phyloP scores from a whole-genome alignment of 2,113 vertebrate species.

The Diglossa brunneiventris region DNA sequence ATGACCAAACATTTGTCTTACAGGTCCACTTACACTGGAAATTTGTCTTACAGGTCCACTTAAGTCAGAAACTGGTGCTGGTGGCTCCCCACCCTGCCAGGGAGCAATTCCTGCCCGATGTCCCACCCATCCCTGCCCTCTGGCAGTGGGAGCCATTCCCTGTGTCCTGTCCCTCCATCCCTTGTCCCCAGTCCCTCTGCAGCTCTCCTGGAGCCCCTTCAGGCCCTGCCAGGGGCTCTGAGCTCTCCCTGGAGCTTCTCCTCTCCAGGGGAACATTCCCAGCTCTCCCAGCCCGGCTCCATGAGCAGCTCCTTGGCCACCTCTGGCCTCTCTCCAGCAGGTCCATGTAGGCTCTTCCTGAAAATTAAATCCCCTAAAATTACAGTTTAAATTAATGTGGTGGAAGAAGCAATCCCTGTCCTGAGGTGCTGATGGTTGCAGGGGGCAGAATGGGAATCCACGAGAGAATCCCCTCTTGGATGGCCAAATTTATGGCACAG shows the following conservation, averaged over 20 bases:
- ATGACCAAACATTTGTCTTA: not conserved
- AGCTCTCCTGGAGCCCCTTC: not conserved
- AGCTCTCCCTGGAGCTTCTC: not conserved
- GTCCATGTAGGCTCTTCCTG: not conserved
- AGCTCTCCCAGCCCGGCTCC: not conserved
- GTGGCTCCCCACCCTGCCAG: not conserved
- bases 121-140: not conserved
- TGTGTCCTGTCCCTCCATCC: not conserved
- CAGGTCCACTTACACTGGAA: not conserved
- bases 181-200: not conserved
- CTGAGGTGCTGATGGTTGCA: too few species aligned
- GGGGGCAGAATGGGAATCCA: not conserved
- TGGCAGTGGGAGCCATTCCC: not conserved
- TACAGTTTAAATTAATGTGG: not conserved
- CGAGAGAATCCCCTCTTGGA: not conserved
- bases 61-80: not conserved
- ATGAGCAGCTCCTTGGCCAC: not conserved
- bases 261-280: rapidly evolving
- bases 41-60: not conserved
- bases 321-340: not conserved
- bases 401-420: not conserved
- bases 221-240: not conserved
- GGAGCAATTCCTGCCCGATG: rapidly evolving
- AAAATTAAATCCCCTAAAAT: rapidly evolving
- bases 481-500: not conserved